A percentile compares a stretch with the other conserved stretches of the same genome.
These are phyloP conservation scores for Porphyrio hochstetteri DNA, from an alignment of 2,113 vertebrate genomes.

Conservation along the genomic window DNA sequence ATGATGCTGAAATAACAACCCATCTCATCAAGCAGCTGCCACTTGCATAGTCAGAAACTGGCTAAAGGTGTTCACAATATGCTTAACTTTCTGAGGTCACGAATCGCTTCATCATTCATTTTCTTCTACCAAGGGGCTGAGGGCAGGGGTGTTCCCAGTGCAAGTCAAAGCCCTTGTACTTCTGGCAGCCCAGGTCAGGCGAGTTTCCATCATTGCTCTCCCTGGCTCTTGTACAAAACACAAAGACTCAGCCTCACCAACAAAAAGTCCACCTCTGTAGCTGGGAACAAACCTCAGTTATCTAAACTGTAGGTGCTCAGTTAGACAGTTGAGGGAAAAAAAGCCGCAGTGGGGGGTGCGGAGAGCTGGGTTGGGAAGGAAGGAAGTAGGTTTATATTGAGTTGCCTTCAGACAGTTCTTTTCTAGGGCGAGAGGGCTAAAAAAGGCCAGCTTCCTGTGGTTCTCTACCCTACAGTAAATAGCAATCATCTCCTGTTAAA, in stretches of 20 bases:
- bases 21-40: background rate
- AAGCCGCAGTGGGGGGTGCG: background rate
- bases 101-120: background rate
- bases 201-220: background rate
- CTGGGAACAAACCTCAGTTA: background rate
- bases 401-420: background rate
- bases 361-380: background rate
- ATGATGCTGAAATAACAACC: background rate
- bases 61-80: background rate
- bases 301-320: background rate
- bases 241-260: background rate
- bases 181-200: background rate
- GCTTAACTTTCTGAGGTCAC: background rate
- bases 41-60: background rate
- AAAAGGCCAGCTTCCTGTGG: conserved; percentile 40
- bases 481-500: conserved; percentile 49
- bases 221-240: background rate
- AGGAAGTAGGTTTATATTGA: background rate
- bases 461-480: conserved; percentile 19
- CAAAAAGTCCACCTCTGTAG: background rate
- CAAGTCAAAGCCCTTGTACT: background rate
- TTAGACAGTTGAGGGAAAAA: background rate
- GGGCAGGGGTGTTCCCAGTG: background rate
- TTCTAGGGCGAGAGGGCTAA: conserved; percentile 2
- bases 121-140: background rate